Percentiles rank a stretch among this genome's conserved stretches.
Conservation (phyloP, 2,113 vertebrate genomes). For the Serilophus lunatus region DNA sequence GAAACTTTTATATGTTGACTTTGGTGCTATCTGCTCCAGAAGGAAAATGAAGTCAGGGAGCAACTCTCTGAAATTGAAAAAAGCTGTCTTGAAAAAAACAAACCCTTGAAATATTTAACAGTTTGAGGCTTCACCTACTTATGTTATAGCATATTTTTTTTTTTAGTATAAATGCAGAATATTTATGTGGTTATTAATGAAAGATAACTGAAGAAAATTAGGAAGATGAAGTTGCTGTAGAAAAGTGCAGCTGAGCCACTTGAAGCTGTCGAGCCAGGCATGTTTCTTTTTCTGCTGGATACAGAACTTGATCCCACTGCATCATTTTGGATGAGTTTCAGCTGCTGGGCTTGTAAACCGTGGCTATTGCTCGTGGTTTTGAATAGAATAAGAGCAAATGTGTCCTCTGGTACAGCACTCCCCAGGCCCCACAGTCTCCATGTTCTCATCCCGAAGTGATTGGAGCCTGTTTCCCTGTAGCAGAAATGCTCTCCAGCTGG, state of each 20-base stretch:
- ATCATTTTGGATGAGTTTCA: neutral
- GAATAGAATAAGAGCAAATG: neutral
- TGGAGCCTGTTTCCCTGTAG: neutral
- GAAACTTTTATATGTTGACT: neutral
- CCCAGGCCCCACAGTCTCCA: accelerated
- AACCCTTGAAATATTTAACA: neutral
- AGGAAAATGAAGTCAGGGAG: neutral
- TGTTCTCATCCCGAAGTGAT: accelerated
- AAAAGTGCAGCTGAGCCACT: neutral
- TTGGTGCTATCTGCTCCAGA: neutral
- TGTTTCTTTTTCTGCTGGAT: neutral
- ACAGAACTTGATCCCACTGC: neutral
- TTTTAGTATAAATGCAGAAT: neutral
- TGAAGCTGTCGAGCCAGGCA: neutral
- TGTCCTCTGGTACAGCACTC: accelerated
- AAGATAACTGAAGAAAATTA: neutral
- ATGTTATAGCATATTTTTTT: neutral
- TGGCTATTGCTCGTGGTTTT: neutral
- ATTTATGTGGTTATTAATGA: neutral
- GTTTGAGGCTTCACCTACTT: neutral
- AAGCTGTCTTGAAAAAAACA: neutral
- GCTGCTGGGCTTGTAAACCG: neutral
- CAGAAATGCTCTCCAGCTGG: neutral
- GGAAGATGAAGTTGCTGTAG: neutral
- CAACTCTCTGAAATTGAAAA: neutral